Evolutionary conservation across 2,113 vertebrate species (phyloP).

Genomic region (Lipophrys pholis): DNA sequence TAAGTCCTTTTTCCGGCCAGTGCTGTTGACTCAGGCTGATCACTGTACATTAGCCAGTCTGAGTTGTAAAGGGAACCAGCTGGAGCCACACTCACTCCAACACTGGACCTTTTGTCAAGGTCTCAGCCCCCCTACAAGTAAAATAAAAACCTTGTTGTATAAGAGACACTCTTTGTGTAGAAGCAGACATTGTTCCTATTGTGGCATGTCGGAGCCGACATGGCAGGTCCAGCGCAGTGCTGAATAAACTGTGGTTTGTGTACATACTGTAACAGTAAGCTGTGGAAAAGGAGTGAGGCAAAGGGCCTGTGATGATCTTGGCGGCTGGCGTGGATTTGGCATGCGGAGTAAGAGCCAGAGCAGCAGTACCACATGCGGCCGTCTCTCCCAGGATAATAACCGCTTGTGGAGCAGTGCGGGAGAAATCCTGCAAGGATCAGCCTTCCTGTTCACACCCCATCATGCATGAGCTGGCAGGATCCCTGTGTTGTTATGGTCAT

Average conservation of each 20-base stretch:
- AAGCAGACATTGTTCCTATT: slow-evolving; percentile 79
- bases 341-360: slow-evolving; percentile 60
- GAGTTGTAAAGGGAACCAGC: slow-evolving; percentile 82
- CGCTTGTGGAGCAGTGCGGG: slow-evolving; percentile 66
- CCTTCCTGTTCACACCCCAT: slow-evolving; percentile 80
- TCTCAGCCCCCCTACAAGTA: slow-evolving; percentile 66
- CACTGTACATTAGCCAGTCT: slow-evolving; percentile 78
- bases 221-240: slow-evolving; percentile 72
- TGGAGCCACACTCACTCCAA: slow-evolving; percentile 74
- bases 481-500: slow-evolving; percentile 74
- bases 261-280: slow-evolving; percentile 80
- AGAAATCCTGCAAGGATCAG: slow-evolving; percentile 76
- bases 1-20: slow-evolving; percentile 69
- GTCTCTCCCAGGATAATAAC: slow-evolving; percentile 73
- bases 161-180: slow-evolving; percentile 71
- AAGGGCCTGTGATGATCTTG: slow-evolving; percentile 78
- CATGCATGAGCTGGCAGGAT: slow-evolving; percentile 68
- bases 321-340: slow-evolving; percentile 75
- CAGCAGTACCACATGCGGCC: slow-evolving; percentile 70
- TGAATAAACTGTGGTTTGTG: slow-evolving; percentile 83
- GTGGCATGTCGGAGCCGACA: slow-evolving; percentile 73
- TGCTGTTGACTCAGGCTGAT: slow-evolving; percentile 82
- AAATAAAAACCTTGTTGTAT: slow-evolving; percentile 75
- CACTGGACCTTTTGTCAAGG: slow-evolving; percentile 81
- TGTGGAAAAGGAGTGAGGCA: slow-evolving; percentile 76